Evolutionary conservation across 2,797 vertebrate species (phyloP).

Genomic region (Crax fasciolata): DNA sequence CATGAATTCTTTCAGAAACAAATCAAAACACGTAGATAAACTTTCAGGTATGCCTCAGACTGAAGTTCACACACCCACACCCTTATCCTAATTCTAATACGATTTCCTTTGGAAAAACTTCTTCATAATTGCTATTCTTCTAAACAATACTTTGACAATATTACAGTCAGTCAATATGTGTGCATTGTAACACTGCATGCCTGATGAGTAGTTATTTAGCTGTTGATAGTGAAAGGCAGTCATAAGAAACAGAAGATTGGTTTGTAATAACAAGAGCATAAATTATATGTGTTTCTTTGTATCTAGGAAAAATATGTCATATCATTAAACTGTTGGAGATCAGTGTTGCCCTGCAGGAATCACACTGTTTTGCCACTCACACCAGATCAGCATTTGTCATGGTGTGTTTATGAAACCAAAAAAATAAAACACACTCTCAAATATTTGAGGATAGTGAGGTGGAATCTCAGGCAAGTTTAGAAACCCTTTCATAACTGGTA

Average conservation of each 20-base stretch:
- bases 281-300: neutral
- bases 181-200: neutral
- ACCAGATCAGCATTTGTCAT: neutral
- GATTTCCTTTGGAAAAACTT: slow-evolving; percentile 4
- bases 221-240: neutral
- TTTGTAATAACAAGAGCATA: neutral
- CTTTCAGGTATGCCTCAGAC: neutral
- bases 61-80: neutral
- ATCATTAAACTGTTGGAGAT: neutral
- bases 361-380: neutral
- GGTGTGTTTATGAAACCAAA: neutral
- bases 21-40: neutral
- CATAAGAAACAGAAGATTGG: slow-evolving; percentile 5
- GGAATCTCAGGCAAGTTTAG: neutral
- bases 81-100: neutral
- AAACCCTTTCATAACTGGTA: neutral
- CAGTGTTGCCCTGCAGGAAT: neutral
- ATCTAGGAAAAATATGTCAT: neutral
- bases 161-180: neutral
- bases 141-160: slow-evolving; percentile 5
- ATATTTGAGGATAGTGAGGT: neutral
- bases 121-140: neutral
- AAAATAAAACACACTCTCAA: neutral
- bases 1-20: neutral
- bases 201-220: neutral